These are phyloP conservation scores for Nyctibius grandis DNA, from an alignment of 2,797 vertebrate species.

Conservation along the genomic window DNA sequence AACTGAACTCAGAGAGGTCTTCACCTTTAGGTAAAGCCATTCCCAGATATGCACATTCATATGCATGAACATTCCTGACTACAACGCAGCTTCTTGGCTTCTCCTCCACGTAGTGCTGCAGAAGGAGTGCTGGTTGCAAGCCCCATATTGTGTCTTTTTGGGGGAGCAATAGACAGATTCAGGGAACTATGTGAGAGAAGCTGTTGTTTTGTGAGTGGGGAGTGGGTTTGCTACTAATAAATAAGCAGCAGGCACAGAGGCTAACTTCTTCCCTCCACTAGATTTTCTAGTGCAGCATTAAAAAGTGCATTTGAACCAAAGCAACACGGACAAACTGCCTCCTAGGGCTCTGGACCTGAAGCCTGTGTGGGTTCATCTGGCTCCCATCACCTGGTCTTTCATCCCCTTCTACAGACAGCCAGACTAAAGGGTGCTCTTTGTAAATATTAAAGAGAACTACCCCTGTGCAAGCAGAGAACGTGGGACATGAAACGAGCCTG, in stretches of 20 bases:
- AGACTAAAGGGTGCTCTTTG: background rate
- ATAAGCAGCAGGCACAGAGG: background rate
- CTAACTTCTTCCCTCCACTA: background rate
- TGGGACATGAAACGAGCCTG: background rate
- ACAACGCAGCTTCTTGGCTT: background rate
- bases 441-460: background rate
- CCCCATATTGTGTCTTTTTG: accelerated
- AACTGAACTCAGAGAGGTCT: background rate
- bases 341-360: background rate
- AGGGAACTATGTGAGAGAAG: background rate
- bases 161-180: background rate
- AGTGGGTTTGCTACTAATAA: background rate
- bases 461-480: background rate
- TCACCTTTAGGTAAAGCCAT: background rate
- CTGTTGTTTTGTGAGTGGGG: background rate
- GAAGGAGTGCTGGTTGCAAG: background rate
- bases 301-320: background rate
- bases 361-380: background rate
- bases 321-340: background rate
- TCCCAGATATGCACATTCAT: background rate
- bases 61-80: background rate
- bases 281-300: background rate
- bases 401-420: background rate
- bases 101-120: background rate
- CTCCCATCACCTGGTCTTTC: background rate